Base-by-base conservation (phyloP, 1,140 invertebrate species). In the Calephelis virginiensis region DNA sequence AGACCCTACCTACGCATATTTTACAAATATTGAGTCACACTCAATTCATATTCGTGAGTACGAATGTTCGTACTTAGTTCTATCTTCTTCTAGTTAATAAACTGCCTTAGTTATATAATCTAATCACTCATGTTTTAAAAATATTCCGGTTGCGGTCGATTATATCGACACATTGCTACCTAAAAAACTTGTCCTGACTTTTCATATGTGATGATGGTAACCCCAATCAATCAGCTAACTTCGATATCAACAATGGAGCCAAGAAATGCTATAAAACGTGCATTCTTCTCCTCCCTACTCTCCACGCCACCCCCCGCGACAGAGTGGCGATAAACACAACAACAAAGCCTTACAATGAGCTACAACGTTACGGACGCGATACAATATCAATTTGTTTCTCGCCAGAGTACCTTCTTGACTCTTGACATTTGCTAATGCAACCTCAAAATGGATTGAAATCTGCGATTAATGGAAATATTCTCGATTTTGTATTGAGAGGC, bases 181-280 rank as follows among this genome's bases (percentile, higher is more conserved):
- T 28, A 28, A 1, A 28, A 28, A 28, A 28, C 28, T 28, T 28
- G 49, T 53, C 49, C 13, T 53, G 8, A 17, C 17, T 28, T 53
- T 17, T 43, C 1, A 43, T 43, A 0, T 17, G 14, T 17, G 14
- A 11, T 0, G 4, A 53, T 53, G 49, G 49, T 17, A 17, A 9
- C 53, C 17, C 53, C 28, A 37, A 12, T 11, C 53, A 37, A 56
- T 56, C 53, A 6, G 53, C 28, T 6, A 56, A 28, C 53, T 59
- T 12, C 53, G 53, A 38, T 59, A 12, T 11, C 28, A 37, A 59
- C 17, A 59, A 59, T 59, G 53, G 53, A 11, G 53, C 53, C 38
- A 59, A 59, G 53, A 59, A 59, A 59, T 59, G 53, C 53, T 59
- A 59, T 59, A 59, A 56, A 38, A 59, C 17, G 53, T 59, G 53